Percentiles rank a stretch among this genome's conserved stretches.
These are phyloP conservation scores for Myiothlypis chrysogaster DNA, from an alignment of 2,797 vertebrate species.

Conservation along the genomic window DNA sequence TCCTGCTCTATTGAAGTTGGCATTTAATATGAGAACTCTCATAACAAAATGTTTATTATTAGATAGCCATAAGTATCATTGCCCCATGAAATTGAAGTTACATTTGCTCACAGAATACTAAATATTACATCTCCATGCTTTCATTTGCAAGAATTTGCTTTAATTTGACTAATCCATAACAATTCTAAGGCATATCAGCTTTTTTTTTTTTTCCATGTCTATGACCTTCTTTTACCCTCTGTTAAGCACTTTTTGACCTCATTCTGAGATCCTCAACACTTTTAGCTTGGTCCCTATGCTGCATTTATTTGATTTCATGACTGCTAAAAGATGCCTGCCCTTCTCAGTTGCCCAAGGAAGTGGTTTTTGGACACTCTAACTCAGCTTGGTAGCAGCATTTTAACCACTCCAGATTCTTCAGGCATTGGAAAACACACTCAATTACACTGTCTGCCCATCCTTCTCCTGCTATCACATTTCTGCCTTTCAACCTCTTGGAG, in stretches of 20 bases:
- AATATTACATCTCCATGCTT: background rate
- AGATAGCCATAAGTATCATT: background rate
- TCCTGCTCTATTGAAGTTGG: background rate
- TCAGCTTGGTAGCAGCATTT: background rate
- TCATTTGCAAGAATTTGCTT: background rate
- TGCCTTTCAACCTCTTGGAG: background rate
- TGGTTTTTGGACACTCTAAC: background rate
- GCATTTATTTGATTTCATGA: background rate
- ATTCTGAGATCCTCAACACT: background rate
- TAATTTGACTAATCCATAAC: background rate
- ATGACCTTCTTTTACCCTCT: background rate
- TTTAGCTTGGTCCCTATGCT: background rate
- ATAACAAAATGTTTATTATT: background rate
- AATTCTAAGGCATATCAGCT: background rate
- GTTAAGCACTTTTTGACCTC: background rate
- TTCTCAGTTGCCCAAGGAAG: background rate
- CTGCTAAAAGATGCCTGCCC: background rate
- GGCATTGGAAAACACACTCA: background rate
- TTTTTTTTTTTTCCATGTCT: background rate
- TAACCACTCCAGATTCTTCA: background rate
- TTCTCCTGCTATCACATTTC: background rate
- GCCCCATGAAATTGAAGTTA: background rate
- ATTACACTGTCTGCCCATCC: background rate
- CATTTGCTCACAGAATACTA: background rate
- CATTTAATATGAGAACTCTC: background rate